Conservation (phyloP, 2,888 invertebrate species). For the Lasioglossum morio region DNA sequence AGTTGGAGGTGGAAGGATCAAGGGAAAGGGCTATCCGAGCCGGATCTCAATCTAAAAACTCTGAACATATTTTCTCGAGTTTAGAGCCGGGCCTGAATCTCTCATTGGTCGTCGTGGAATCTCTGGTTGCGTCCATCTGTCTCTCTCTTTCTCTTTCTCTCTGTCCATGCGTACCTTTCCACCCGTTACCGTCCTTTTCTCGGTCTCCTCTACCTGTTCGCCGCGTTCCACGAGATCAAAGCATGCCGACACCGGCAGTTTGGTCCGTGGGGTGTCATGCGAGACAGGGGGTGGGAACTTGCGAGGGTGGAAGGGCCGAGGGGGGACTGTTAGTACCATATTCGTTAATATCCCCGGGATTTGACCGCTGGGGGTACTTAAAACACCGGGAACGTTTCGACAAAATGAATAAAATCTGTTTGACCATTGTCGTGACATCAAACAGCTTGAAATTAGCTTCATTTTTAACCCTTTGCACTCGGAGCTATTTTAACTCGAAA, state of each 20-base stretch:
- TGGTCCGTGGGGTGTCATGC: conserved; percentile 82
- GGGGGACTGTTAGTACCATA: conserved; percentile 69
- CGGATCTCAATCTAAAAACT: conserved; percentile 74
- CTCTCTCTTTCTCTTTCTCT: conserved; percentile 41
- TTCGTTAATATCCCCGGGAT: conserved; percentile 77
- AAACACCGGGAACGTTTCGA: not conserved
- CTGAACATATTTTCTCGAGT: conserved; percentile 79
- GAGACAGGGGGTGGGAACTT: conserved; percentile 70
- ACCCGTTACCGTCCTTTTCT: conserved; percentile 64
- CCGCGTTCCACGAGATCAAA: conserved; percentile 78
- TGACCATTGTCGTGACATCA: not conserved
- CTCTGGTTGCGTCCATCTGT: conserved; percentile 61
- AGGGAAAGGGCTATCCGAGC: conserved; percentile 67
- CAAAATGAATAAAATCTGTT: not conserved
- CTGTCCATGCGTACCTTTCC: conserved; percentile 27
- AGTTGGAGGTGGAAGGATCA: conserved; percentile 22
- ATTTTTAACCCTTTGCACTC: too few relatives aligned
- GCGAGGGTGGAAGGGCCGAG: conserved; percentile 37
- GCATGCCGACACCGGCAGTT: conserved; percentile 76
- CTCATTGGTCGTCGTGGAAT: conserved; percentile 71
- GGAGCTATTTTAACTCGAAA: too few relatives aligned
- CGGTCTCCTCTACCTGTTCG: conserved; percentile 77
- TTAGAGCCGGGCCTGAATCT: conserved; percentile 72
- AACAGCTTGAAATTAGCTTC: not conserved
- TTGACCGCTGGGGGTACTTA: conserved; percentile 78